A percentile compares a stretch with the other conserved stretches of the same genome.
These are phyloP conservation scores for Tetraodon nigroviridis DNA, from an alignment of 2,113 vertebrate genomes.

Conservation along the genomic window DNA sequence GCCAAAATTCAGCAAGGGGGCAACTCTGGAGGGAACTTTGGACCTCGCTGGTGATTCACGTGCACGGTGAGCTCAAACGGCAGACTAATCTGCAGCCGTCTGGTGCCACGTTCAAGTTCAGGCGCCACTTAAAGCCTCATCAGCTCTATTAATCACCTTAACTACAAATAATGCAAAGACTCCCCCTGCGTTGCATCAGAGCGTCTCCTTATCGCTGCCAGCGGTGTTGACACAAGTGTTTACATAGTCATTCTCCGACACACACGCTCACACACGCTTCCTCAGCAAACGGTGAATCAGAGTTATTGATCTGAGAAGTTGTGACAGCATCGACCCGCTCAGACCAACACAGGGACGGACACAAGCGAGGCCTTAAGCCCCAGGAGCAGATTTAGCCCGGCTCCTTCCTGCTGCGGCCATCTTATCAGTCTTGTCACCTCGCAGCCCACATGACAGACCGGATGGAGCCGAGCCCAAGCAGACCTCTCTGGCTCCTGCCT, in stretches of 20 bases:
- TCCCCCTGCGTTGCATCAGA: conserved; percentile 41
- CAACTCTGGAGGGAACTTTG: background rate
- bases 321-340: conserved; percentile 52
- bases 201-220: conserved; percentile 52
- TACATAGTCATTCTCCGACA: conserved; percentile 63
- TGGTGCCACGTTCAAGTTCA: conserved; percentile 64
- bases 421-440: conserved; percentile 43
- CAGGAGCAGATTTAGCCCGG: conserved; percentile 9
- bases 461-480: conserved; percentile 45
- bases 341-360: conserved; percentile 10
- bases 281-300: conserved; percentile 38
- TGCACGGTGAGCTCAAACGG: background rate
- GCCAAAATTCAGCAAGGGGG: background rate
- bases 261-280: conserved; percentile 22
- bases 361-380: background rate
- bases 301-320: conserved; percentile 60
- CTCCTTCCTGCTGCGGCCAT: conserved; percentile 48
- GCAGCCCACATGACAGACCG: conserved; percentile 57
- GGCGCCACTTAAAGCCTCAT: conserved; percentile 66
- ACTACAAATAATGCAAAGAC: conserved; percentile 46
- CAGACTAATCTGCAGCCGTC: conserved; percentile 32
- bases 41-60: background rate
- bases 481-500: conserved; percentile 52
- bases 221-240: conserved; percentile 60
- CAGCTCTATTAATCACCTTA: conserved; percentile 58